Base-by-base conservation (phyloP, 1,140 invertebrate genomes). In the Magallana ariakensis region DNA sequence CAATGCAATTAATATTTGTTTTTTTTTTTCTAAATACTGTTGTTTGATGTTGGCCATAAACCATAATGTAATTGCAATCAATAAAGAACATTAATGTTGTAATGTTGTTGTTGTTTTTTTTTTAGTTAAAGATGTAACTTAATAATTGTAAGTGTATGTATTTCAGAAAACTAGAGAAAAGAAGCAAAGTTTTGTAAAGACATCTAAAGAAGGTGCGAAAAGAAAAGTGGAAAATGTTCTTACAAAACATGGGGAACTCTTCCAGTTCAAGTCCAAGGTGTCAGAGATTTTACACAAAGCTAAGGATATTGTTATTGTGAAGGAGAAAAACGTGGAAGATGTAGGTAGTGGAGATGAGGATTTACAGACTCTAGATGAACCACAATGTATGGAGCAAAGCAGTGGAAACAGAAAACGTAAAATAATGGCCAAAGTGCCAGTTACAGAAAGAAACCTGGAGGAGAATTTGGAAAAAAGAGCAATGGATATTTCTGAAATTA, bases 261-360 rank as follows among this genome's bases (percentile, higher is more conserved):
- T 75, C 9, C 22, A 75, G 33, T 75, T 75, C 66, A 75, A 75
- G 33, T 26, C 66, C 22, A 75, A 75, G 33, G 66, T 75, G 8
- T 75, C 66, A 33, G 66, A 75, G 26, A 75, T 75, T 13, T 8
- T 75, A 75, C 66, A 75, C 22, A 75, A 75, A 75, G 22, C 66
- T 26, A 75, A 9, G 9, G 66, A 26, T 26, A 33, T 75, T 75
- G 66, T 1, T 0, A 75, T 26, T 26, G 22, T 9, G 22, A 26
- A 75, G 22, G 66, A 75, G 4, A 26, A 19, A 75, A 19, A 33
- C 26, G 66, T 13, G 9, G 22, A 22, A 26, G 5, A 13, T 75
- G 66, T 26, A 10, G 19, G 7, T 22, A 19, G 11, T 6, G 19
- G 19, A 22, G 62, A 70, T 70, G n/a, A n/a, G 15, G 22, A 26